phyloP scores from a whole-genome alignment of 2,797 vertebrate genomes.

The Chelon auratus region DNA sequence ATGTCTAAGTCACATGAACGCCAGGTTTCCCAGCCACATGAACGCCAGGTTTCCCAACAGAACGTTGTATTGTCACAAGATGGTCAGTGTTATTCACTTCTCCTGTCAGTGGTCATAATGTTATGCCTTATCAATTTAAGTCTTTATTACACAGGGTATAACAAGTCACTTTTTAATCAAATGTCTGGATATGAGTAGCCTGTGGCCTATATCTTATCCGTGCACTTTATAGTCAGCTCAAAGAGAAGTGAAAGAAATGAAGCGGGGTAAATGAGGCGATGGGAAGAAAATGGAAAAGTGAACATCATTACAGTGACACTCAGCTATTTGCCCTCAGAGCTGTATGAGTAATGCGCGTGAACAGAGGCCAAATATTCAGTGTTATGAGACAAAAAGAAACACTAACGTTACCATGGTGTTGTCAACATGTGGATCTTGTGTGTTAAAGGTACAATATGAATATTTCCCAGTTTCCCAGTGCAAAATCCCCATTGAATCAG shows the following conservation, averaged over 20 bases:
- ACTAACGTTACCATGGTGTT: conserved; percentile 53
- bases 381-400: conserved; percentile 56
- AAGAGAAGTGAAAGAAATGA: conserved; percentile 28
- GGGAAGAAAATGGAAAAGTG: conserved; percentile 55
- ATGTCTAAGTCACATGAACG: too few species aligned
- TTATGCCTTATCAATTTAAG: neutral
- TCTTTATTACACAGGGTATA: neutral
- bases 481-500: conserved; percentile 7
- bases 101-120: too few species aligned
- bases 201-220: neutral
- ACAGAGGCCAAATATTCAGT: conserved; percentile 63
- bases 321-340: conserved; percentile 68
- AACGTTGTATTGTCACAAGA: too few species aligned
- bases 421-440: conserved; percentile 45
- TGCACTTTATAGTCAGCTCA: conserved; percentile 9
- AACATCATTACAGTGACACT: conserved; percentile 69
- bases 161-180: neutral
- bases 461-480: neutral
- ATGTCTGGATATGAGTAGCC: conserved; percentile 21
- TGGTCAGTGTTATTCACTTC: too few species aligned
- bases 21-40: too few species aligned
- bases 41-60: too few species aligned
- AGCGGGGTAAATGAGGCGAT: conserved; percentile 19
- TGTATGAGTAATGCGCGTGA: conserved; percentile 71
- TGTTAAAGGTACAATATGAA: conserved; percentile 8